These are phyloP conservation scores for Rugalucina vietnamica DNA, from an alignment of 2,888 invertebrate genomes.

Conservation along the genomic window DNA sequence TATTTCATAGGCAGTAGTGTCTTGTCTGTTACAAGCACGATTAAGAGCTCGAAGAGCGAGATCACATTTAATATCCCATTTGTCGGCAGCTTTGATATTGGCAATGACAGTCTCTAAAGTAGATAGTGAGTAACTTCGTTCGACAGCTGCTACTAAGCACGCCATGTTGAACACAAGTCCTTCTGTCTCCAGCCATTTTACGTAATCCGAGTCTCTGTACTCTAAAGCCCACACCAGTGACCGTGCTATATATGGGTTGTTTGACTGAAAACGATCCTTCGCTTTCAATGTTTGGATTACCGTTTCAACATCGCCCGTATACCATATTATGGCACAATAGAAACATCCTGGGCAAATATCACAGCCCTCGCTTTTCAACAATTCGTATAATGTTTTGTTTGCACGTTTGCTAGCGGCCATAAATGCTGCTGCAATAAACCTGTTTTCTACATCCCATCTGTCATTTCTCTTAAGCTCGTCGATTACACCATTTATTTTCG, in stretches of 20 bases:
- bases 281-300: background rate
- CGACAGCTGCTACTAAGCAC: background rate
- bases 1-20: background rate
- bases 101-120: background rate
- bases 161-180: background rate
- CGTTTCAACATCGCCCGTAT: background rate
- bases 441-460: background rate
- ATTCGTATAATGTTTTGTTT: background rate
- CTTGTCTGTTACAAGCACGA: background rate
- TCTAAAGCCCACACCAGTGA: background rate
- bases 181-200: background rate
- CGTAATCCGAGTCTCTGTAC: background rate
- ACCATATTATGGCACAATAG: background rate
- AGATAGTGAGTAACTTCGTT: background rate
- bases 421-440: background rate
- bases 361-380: background rate
- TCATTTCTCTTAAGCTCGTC: background rate
- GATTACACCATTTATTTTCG: background rate
- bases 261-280: background rate
- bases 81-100: background rate
- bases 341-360: background rate
- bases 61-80: background rate
- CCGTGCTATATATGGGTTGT: background rate
- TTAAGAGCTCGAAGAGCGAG: background rate
- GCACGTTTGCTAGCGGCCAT: background rate